A percentile compares a stretch with the other conserved stretches of the same genome.
Conservation (phyloP, 2,113 vertebrate genomes). For the Catagonus wagneri region DNA sequence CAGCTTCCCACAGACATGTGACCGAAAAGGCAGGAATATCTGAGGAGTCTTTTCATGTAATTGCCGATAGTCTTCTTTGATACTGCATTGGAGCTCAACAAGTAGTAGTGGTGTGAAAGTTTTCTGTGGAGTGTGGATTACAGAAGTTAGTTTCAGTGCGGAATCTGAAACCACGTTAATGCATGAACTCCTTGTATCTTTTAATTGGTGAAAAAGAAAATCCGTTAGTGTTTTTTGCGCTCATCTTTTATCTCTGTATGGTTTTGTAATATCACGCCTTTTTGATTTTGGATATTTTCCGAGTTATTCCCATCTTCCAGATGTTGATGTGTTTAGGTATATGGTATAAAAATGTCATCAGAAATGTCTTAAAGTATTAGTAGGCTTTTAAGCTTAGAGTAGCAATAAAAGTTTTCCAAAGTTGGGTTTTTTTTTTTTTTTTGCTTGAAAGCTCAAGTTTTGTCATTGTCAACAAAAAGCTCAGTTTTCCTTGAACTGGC, state of each 20-base stretch:
- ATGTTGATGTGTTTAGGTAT: neutral
- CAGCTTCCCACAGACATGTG: neutral
- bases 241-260: neutral
- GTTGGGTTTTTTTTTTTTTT: slow-evolving; percentile 32
- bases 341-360: neutral
- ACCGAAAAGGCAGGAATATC: neutral
- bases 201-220: neutral
- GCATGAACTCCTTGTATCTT: neutral
- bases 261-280: neutral
- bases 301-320: neutral
- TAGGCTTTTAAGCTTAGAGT: neutral
- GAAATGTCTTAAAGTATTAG: neutral
- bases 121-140: neutral
- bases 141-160: neutral
- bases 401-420: neutral
- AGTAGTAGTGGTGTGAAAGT: neutral
- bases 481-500: neutral
- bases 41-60: neutral
- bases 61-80: neutral
- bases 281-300: slow-evolving; percentile 15
- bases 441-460: neutral
- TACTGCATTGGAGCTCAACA: neutral
- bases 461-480: neutral
- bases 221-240: neutral
- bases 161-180: neutral